Evolutionary conservation across 1,140 invertebrate genomes (phyloP).

Genomic region (Leptinotarsa lineolata): DNA sequence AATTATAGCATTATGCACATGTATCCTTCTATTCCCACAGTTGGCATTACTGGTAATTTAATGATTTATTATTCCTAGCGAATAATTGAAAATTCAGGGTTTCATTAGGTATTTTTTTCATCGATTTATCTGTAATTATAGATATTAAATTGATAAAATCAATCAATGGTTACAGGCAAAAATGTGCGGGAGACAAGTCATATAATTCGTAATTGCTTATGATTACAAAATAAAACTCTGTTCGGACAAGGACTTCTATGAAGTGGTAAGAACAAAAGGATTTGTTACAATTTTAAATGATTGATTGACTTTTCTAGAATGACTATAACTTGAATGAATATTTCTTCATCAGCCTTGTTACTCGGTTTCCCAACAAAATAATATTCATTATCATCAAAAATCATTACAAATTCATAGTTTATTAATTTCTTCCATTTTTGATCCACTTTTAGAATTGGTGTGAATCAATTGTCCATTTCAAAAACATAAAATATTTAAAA

Average conservation of each 20-base stretch:
- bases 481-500: too few species aligned
- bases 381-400: too few species aligned
- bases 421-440: too few species aligned
- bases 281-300: too few species aligned
- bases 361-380: too few species aligned
- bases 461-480: too few species aligned
- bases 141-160: conserved; percentile 20
- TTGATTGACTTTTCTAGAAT: too few species aligned
- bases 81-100: conserved; percentile 20
- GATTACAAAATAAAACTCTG: not conserved
- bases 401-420: too few species aligned
- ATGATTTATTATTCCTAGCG: conserved; percentile 9
- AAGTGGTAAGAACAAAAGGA: not conserved
- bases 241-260: not conserved
- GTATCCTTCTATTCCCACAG: conserved; percentile 24
- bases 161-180: not conserved
- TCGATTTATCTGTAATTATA: conserved; percentile 13
- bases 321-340: too few species aligned
- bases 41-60: conserved; percentile 10
- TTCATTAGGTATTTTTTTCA: conserved; percentile 2
- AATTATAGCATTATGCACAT: conserved; percentile 16
- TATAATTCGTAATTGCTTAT: not conserved
- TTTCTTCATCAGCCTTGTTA: too few species aligned
- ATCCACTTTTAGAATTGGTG: too few species aligned
- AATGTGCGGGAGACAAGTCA: conserved; percentile 1